Conservation (phyloP, 2,797 vertebrate genomes). For the Onychomys arenicola region DNA sequence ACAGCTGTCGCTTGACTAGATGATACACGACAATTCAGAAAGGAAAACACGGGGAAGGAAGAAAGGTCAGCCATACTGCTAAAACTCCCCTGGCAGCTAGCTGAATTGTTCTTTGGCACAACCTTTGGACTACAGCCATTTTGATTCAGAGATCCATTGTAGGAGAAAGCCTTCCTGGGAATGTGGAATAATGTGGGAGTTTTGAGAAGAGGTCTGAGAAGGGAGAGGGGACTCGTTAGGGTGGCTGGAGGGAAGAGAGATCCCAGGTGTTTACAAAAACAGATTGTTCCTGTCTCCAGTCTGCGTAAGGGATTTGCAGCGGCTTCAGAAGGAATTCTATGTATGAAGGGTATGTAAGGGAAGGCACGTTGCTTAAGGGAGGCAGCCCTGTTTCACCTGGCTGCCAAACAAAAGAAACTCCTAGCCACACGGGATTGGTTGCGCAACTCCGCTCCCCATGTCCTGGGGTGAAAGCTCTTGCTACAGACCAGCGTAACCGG, state of each 20-base stretch:
- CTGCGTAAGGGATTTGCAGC: slow-evolving; percentile 65
- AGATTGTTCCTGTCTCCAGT: slow-evolving; percentile 46
- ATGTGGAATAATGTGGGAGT: slow-evolving; percentile 69
- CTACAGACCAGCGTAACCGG: slow-evolving; percentile 21
- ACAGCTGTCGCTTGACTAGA: slow-evolving; percentile 61
- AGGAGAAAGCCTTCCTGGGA: slow-evolving; percentile 60
- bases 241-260: slow-evolving; percentile 6
- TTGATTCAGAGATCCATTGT: slow-evolving; percentile 71
- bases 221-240: slow-evolving; percentile 19
- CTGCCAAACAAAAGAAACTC: slow-evolving; percentile 72
- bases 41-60: slow-evolving; percentile 60
- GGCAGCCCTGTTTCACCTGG: slow-evolving; percentile 71
- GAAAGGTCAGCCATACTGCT: slow-evolving; percentile 55
- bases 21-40: slow-evolving; percentile 71
- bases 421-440: slow-evolving; percentile 60
- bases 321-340: slow-evolving; percentile 73
- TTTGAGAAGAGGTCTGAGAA: slow-evolving; percentile 66
- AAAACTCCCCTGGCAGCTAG: slow-evolving; percentile 49
- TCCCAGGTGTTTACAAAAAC: slow-evolving; percentile 42
- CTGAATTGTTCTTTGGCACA: slow-evolving; percentile 71
- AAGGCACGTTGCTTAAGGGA: slow-evolving; percentile 63
- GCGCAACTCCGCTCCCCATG: slow-evolving; percentile 60
- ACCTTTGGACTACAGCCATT: slow-evolving; percentile 69
- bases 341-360: slow-evolving; percentile 69
- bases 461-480: slow-evolving; percentile 29